These are phyloP conservation scores for Carlito syrichta DNA, from an alignment of 2,113 vertebrate genomes.

Conservation along the genomic window DNA sequence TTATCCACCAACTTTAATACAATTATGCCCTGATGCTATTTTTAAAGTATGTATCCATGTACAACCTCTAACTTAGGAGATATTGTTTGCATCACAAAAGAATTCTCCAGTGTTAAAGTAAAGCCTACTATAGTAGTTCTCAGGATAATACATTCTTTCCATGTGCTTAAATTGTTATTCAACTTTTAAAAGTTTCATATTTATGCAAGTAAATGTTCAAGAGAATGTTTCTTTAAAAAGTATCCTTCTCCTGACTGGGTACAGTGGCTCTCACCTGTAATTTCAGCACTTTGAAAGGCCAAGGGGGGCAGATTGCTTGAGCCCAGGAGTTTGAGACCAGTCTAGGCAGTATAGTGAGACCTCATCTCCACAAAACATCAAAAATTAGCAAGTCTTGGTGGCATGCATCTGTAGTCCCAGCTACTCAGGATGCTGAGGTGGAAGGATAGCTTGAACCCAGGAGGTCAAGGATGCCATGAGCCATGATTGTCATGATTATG, in stretches of 20 bases:
- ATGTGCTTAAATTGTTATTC: background rate
- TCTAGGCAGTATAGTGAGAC: no score
- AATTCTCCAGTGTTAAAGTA: conserved; percentile 14
- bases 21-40: background rate
- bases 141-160: background rate
- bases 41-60: background rate
- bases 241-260: background rate
- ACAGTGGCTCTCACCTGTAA: no score
- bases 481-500: no score
- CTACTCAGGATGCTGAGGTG: no score
- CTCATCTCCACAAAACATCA: no score
- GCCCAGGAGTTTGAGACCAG: no score
- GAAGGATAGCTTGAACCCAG: no score
- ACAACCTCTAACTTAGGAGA: background rate
- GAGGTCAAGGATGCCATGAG: no score
- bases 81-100: conserved; percentile 15
- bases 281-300: no score
- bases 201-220: background rate
- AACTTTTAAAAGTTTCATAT: background rate
- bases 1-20: background rate
- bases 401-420: no score
- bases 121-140: background rate
- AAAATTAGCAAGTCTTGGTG: no score
- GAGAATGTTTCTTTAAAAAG: background rate
- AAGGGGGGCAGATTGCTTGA: no score